Evolutionary conservation across 1,140 invertebrate genomes (phyloP), one percentile per base, ranked within the genome.

Genomic region (Zelostemma sp.): DNA sequence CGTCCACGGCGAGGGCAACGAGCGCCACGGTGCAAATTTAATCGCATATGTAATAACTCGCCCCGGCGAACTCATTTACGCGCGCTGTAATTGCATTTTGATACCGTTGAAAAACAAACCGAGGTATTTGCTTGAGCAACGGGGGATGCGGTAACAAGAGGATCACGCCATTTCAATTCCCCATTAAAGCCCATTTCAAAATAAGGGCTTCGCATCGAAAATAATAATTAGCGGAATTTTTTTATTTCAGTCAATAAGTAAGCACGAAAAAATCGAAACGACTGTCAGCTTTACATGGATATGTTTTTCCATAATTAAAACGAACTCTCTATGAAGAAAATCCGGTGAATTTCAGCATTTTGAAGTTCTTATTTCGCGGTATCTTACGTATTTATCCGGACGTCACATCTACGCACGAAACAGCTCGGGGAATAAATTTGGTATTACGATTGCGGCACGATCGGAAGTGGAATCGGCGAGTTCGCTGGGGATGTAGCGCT

Each of bases 21-120:
- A 49, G 53, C 51, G 35, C 63, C n/a, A 19, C 50, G 48, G 67
- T 61, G 68, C 51, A 70, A 70, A 70, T 70, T 65, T 70, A 70
- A 70, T 65, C 58, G 68, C 68, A 70, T 70, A 70, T 62, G 61
- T 70, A 70, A 70, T 70, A 70, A 70, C 68, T 65, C 62, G 54
- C 54, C 54, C 48, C 58, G 54, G 46, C 45, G 62, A 71, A 71
- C 62, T 71, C 62, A 71, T 71, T 66, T 71, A 71, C 68, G 63
- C 59, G 63, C 49, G 43, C 59, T 60, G 69, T 72, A 67, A 72
- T 67, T 67, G 60, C 63, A 53, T 72, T 71, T 72, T 72, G 69
- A 72, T 72, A 72, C 46, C 55, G 59, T 35, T 59, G 63, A 71
- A 71, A 71, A 71, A 67, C 68, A 71, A 71, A 67, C 63, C 59